Conservation (phyloP, 2,888 invertebrate species). For the Leptothorax acervorum region DNA sequence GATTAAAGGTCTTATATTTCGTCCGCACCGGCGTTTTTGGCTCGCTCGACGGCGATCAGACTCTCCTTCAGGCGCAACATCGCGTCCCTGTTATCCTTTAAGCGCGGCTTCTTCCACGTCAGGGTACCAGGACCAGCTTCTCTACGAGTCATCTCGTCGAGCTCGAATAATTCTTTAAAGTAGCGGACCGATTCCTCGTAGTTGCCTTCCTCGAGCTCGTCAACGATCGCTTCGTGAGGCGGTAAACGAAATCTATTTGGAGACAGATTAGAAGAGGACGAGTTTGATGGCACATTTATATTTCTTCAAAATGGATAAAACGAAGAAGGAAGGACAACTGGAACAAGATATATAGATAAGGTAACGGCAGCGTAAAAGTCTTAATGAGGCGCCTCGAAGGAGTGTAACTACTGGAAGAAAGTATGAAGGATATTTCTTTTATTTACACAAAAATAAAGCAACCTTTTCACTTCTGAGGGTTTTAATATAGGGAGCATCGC, state of each 20-base stretch:
- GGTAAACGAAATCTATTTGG: constrained; percentile 86
- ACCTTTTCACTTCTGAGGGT: constrained; percentile 83
- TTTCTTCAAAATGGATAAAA: background rate
- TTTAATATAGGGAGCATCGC: constrained; percentile 81
- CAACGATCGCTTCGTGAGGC: constrained; percentile 87
- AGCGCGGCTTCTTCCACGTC: constrained; percentile 82
- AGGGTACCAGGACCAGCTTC: constrained; percentile 87
- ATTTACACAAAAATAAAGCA: background rate
- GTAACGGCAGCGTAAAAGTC: background rate
- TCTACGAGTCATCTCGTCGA: constrained; percentile 86
- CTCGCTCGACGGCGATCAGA: constrained; percentile 85
- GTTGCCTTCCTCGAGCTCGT: constrained; percentile 87
- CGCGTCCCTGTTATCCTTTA: constrained; percentile 79
- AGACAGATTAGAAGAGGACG: background rate
- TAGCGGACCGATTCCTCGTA: constrained; percentile 86
- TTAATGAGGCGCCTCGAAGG: background rate
- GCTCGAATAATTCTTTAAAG: constrained; percentile 87
- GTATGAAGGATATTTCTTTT: background rate
- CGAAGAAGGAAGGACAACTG: background rate
- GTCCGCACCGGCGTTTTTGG: constrained; percentile 50
- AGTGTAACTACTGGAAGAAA: too few relatives aligned
- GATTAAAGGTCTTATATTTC: background rate
- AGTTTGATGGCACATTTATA: background rate
- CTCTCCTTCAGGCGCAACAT: constrained; percentile 82
- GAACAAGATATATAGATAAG: background rate